phyloP scores from a whole-genome alignment of 1,140 invertebrate species.

The Archivesica marissinica region DNA sequence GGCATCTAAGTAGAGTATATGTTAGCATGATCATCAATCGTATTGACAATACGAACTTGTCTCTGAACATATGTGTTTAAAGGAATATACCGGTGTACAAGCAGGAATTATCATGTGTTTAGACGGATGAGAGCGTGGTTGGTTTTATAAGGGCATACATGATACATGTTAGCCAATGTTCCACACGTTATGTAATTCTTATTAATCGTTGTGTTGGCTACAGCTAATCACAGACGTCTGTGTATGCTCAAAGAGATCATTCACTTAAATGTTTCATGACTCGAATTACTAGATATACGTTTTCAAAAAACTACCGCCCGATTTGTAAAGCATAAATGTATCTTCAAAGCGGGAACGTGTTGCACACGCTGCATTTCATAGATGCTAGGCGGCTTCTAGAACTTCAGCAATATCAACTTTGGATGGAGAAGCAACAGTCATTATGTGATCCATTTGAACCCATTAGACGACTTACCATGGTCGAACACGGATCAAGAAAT shows the following conservation, averaged over 20 bases:
- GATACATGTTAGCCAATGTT: too few species aligned
- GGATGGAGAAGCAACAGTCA: constrained; percentile 43
- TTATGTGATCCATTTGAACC: constrained; percentile 10
- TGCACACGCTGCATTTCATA: constrained; percentile 24
- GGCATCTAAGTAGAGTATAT: not conserved
- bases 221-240: too few species aligned
- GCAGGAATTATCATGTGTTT: too few species aligned
- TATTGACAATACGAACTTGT: not conserved
- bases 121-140: too few species aligned
- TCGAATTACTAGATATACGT: not conserved
- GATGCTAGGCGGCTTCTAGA: constrained; percentile 39
- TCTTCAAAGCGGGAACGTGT: constrained; percentile 4
- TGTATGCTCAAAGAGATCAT: too few species aligned
- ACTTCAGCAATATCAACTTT: constrained; percentile 24
- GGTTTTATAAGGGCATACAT: too few species aligned
- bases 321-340: constrained; percentile 20
- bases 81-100: too few species aligned
- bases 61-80: too few species aligned
- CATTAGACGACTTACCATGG: constrained; percentile 9
- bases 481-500: not conserved
- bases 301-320: not conserved
- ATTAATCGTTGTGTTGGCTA: too few species aligned
- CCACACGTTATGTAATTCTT: too few species aligned
- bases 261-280: too few species aligned
- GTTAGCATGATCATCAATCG: not conserved